A percentile compares a stretch with the other conserved stretches of the same genome.
Conservation (phyloP, 2,797 vertebrate genomes). For the Chiroxiphia lanceolata region DNA sequence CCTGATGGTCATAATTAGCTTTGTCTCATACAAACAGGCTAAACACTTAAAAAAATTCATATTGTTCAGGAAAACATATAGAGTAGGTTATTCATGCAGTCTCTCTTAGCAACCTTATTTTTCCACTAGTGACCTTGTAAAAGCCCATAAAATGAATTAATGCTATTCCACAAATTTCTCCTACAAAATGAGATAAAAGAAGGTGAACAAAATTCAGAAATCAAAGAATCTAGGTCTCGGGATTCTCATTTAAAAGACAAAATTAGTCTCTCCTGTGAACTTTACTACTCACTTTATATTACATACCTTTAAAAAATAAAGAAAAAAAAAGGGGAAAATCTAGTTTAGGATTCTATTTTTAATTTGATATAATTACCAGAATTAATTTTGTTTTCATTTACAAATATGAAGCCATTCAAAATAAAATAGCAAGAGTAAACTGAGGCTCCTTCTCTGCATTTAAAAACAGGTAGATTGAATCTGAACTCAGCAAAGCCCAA, state of each 20-base stretch:
- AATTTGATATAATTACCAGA: neutral
- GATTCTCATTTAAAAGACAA: neutral
- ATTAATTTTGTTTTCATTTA: neutral
- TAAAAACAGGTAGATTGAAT: neutral
- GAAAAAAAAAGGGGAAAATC: neutral
- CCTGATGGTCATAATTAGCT: neutral
- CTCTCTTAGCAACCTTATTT: constrained; percentile 2
- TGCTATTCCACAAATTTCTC: neutral
- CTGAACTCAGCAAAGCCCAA: neutral
- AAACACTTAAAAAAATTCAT: neutral
- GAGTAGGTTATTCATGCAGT: neutral
- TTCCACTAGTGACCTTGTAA: neutral
- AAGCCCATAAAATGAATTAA: neutral
- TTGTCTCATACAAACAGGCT: neutral
- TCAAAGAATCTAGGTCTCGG: neutral
- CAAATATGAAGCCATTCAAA: neutral
- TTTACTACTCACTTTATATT: neutral
- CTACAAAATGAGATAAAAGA: neutral
- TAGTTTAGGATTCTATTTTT: neutral
- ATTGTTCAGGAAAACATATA: neutral
- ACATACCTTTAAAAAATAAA: neutral
- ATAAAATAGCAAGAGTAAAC: neutral
- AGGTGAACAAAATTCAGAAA: neutral
- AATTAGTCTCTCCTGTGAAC: neutral
- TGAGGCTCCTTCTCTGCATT: neutral